Percentiles rank a stretch among this genome's conserved stretches.
These are phyloP conservation scores for Heliconius congener DNA, from an alignment of 1,140 invertebrate genomes.

Conservation along the genomic window DNA sequence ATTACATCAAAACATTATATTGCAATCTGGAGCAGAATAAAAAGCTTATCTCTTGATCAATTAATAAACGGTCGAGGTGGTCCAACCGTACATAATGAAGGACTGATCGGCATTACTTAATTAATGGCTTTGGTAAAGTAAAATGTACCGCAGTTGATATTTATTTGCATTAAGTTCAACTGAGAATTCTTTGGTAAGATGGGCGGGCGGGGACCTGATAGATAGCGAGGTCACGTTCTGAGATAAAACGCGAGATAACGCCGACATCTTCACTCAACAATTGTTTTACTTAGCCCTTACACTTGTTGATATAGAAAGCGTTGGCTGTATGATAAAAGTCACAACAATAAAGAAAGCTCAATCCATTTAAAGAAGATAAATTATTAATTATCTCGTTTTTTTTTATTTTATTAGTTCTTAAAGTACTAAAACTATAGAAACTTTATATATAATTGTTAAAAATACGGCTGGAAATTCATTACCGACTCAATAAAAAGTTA, in stretches of 20 bases:
- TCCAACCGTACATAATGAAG: constrained; percentile 61
- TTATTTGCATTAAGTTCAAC: constrained; percentile 59
- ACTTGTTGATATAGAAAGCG: constrained; percentile 28
- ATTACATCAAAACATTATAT: constrained; percentile 30
- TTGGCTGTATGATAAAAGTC: constrained; percentile 32
- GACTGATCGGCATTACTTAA: constrained; percentile 64
- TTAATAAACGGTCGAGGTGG: constrained; percentile 60
- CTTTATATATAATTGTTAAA: not conserved
- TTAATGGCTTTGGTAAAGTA: constrained; percentile 58
- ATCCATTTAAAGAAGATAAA: not conserved
- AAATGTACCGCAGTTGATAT: constrained; percentile 48
- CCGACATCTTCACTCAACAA: constrained; percentile 59
- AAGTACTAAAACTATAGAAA: no score
- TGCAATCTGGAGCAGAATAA: constrained; percentile 32
- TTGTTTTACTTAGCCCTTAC: constrained; percentile 52
- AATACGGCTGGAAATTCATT: not conserved
- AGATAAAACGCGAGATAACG: constrained; percentile 65
- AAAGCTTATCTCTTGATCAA: constrained; percentile 63
- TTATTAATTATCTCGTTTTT: no score
- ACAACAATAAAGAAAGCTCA: not conserved
- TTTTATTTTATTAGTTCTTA: no score
- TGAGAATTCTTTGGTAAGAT: constrained; percentile 58
- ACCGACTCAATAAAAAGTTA: not conserved
- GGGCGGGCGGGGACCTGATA: constrained; percentile 54
- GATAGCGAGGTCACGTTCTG: constrained; percentile 69